These are phyloP conservation scores for pig (Sus scrofa) DNA, from an alignment of 2,113 vertebrate species.

Conservation along the genomic window T2T-Sscrofa CM000812.6:210955501-210956000, in stretches of 20 bases:
- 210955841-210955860: not conserved
- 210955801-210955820: conserved; percentile 19
- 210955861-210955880: not conserved
- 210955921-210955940: conserved; percentile 34
- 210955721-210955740: not conserved
- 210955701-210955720: not conserved
- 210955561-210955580: conserved; percentile 65
- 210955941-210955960: not conserved
- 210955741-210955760: conserved; percentile 39
- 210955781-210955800: not conserved
- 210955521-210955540: conserved; percentile 68
- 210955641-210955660: conserved; percentile 29
- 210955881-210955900: conserved; percentile 59
- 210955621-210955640: not conserved
- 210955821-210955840: not conserved
- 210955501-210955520: conserved; percentile 74
- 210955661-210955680: not conserved
- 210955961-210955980: conserved; percentile 9
- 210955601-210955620: not conserved
- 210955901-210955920: conserved; percentile 63
- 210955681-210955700: conserved; percentile 57
- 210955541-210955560: conserved; percentile 55
- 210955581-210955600: not conserved
- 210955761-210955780: conserved; percentile 28
- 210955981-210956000: not conserved